These are phyloP conservation scores for Iselma pallidipennis DNA, from an alignment of 2,888 invertebrate genomes.

Conservation along the genomic window DNA sequence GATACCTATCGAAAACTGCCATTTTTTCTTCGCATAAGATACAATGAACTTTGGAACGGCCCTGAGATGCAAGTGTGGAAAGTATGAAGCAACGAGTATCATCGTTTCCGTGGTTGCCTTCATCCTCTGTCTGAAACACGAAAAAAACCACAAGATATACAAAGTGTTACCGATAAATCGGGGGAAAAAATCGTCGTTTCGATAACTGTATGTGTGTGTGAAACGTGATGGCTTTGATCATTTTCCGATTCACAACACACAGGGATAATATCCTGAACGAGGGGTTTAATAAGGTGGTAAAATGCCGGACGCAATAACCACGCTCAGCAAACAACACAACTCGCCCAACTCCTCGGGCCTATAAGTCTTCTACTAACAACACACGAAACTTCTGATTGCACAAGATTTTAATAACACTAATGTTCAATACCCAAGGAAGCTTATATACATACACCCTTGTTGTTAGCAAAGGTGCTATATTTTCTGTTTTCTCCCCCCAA, in stretches of 20 bases:
- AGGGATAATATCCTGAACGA: constrained; percentile 42
- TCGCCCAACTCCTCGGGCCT: constrained; percentile 15
- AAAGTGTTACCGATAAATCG: background rate
- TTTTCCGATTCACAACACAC: constrained; percentile 39
- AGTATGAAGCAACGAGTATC: constrained; percentile 96
- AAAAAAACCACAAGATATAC: constrained; percentile 18
- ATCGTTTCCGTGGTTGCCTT: constrained; percentile 97
- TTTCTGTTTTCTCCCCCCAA: background rate
- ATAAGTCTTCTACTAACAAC: constrained; percentile 5
- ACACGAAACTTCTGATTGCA: constrained; percentile 8
- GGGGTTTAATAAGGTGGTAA: constrained; percentile 36
- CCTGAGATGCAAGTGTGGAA: constrained; percentile 90
- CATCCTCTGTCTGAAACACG: constrained; percentile 91
- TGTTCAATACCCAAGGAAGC: background rate
- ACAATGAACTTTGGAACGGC: constrained; percentile 83
- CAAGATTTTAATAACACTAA: constrained; percentile 24
- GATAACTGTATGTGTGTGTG: background rate
- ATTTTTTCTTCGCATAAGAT: constrained; percentile 87
- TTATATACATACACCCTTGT: background rate
- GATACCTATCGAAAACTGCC: constrained; percentile 96
- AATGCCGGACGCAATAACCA: constrained; percentile 45
- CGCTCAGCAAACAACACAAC: constrained; percentile 33
- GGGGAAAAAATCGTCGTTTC: background rate
- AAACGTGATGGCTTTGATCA: constrained; percentile 35
- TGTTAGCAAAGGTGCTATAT: background rate